phyloP scores from a whole-genome alignment of 92 coral and sea anemone genomes.

The Pocillopora grandis region DNA sequence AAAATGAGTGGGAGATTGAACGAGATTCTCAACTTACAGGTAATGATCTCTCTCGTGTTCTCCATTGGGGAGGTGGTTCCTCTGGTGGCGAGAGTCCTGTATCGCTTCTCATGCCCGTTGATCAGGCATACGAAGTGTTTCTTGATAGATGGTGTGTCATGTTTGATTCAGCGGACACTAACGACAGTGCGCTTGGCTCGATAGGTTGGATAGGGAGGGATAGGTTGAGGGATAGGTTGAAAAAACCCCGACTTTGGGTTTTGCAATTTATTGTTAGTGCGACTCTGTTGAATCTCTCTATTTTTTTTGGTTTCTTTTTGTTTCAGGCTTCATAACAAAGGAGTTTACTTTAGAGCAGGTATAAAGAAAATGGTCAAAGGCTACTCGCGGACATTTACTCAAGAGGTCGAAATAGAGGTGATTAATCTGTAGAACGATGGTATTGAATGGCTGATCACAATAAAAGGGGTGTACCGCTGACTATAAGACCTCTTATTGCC shows the following conservation, averaged over 20 bases:
- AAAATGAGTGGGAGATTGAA: no score
- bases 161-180: conserved; percentile 69
- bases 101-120: conserved; percentile 83
- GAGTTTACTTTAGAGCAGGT: conserved; percentile 93
- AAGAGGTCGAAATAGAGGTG: conserved; percentile 87
- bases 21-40: conserved; percentile 38
- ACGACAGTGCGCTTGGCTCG: conserved; percentile 75
- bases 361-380: conserved; percentile 88
- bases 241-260: no score
- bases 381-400: conserved; percentile 56
- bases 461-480: no score
- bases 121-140: conserved; percentile 58
- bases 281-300: neutral
- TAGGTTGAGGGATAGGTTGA: no score
- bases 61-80: conserved; percentile 95
- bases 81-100: conserved; percentile 86
- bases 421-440: neutral
- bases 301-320: neutral
- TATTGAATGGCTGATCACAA: no score
- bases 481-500: no score
- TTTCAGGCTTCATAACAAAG: conserved; percentile 87
- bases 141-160: conserved; percentile 92
- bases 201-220: no score
- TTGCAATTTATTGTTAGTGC: no score
- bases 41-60: conserved; percentile 89